Percentiles rank a stretch among this genome's conserved stretches.
phyloP scores from a whole-genome alignment of 1,140 invertebrate species.

The fruit fly (Drosophila melanogaster) region DNA sequence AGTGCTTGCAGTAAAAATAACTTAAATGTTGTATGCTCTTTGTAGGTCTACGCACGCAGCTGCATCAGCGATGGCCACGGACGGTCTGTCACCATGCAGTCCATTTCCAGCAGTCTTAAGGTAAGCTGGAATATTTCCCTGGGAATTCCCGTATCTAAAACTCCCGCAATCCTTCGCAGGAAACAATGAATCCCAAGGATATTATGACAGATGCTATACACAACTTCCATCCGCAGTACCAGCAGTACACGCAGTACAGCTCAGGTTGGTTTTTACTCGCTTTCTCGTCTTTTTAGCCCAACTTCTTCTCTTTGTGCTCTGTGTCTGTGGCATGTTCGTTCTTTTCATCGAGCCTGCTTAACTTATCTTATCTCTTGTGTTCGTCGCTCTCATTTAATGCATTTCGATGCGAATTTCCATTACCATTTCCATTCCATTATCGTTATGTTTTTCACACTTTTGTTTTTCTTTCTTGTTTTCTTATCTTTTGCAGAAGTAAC shows the following conservation, averaged over 20 bases:
- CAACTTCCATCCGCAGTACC: constrained; percentile 99
- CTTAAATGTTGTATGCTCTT: background rate
- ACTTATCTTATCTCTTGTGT: constrained; percentile 61
- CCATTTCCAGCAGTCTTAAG: constrained; percentile 99
- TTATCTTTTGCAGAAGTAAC: constrained; percentile 93
- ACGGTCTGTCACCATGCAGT: constrained; percentile 98
- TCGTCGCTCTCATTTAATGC: constrained; percentile 49
- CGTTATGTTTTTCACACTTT: constrained; percentile 70
- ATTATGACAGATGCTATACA: constrained; percentile 99
- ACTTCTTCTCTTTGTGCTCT: constrained; percentile 21
- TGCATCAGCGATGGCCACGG: constrained; percentile 92
- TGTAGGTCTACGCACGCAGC: constrained; percentile 88
- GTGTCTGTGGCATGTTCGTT: constrained; percentile 34
- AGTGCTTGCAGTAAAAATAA: too few relatives aligned
- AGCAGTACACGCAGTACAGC: constrained; percentile 99
- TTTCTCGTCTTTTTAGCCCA: constrained; percentile 9
- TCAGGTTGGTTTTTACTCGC: constrained; percentile 87
- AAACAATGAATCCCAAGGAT: constrained; percentile 99
- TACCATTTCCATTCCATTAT: constrained; percentile 52
- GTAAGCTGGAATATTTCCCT: constrained; percentile 84
- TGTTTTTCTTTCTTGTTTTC: constrained; percentile 71
- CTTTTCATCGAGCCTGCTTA: constrained; percentile 43
- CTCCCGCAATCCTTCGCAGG: constrained; percentile 87
- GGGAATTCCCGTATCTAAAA: background rate
- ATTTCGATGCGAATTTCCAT: constrained; percentile 38